These are phyloP conservation scores for Cathartes aura DNA, from an alignment of 2,113 vertebrate species.

Conservation along the genomic window DNA sequence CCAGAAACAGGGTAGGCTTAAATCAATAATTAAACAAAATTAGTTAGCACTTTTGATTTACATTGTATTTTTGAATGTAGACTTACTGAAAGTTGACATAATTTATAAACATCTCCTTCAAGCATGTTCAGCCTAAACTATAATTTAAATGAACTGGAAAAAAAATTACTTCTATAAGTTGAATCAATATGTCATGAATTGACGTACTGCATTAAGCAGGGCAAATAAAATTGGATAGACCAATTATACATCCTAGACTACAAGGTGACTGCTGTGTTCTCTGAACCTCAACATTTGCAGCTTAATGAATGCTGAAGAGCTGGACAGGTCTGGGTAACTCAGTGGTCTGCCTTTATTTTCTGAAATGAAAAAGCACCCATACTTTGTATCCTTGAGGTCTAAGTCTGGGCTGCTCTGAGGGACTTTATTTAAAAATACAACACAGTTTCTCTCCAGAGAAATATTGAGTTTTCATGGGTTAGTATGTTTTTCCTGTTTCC, in stretches of 20 bases:
- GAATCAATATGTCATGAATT: slow-evolving; percentile 38
- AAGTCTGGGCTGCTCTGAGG: not conserved
- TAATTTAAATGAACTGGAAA: slow-evolving; percentile 39
- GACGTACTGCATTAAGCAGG: not conserved
- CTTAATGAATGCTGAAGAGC: not conserved
- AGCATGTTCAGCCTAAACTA: not conserved
- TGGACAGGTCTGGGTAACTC: not conserved
- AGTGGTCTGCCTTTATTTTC: not conserved
- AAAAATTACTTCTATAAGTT: not conserved
- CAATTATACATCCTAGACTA: slow-evolving; percentile 6
- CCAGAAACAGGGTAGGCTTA: not conserved
- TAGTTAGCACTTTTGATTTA: slow-evolving; percentile 38
- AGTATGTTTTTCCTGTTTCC: not conserved
- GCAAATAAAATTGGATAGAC: slow-evolving; percentile 11
- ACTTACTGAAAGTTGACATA: slow-evolving; percentile 42
- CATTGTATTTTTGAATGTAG: slow-evolving; percentile 14
- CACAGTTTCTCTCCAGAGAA: not conserved
- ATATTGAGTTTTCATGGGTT: not conserved
- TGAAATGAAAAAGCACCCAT: not conserved
- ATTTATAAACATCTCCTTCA: slow-evolving; percentile 36
- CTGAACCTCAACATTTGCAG: not conserved
- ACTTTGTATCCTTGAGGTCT: not conserved
- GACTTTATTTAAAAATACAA: not conserved
- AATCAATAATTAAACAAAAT: slow-evolving; percentile 58
- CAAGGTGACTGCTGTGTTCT: slow-evolving; percentile 29